Base-by-base conservation (phyloP, 1,140 invertebrate species). In the Wasmannia auropunctata region DNA sequence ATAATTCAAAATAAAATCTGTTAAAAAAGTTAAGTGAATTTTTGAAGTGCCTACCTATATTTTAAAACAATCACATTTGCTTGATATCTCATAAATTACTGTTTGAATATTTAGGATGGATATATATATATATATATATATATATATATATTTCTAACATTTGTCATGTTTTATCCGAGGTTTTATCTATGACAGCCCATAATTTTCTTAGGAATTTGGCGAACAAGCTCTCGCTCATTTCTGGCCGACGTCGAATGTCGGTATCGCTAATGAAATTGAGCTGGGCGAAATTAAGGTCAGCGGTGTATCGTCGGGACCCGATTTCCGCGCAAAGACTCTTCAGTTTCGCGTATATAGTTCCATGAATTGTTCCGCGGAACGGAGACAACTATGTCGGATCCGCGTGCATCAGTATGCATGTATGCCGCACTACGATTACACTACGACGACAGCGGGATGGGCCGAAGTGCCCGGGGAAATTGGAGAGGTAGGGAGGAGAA, bases 391-490 rank as follows among this genome's bases (percentile, higher is more conserved):
- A 25, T 46, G 70, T 34, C 51, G 85, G n/a, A 86, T 74, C n/a
- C 72, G 46, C 43, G 22, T 25, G 7, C 51, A 79, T 77, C n/a
- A 58, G 65, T 56, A 56, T 63, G 58, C 58, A 10, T 28, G 11
- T 86, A 74, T 83, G 37, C 63, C 7, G 43, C 10, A 56, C 11
- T 31, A 14, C 31, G 31, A 43, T 60, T 63, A 79, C 86, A 74
- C 83, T 58, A 60, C 46, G 74, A 74, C 72, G n/a, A 85, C 58
- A 11, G 28, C 40, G 58, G 74, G 28, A 25, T 40, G 34, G 49
- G n/a, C 37, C 54, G 86, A 75, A 62, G 65, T 43, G 70, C 28
- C 75, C n/a, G n/a, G n/a, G 67, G 60, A 81, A 81, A 81, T 81
- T 81, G 79, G 72, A 81, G 79, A 81, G 79, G 37, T 16, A 49